Evolutionary conservation across 2,113 vertebrate species (phyloP), one percentile per base, ranked within the genome.

Genomic region (Atherinomorus stipes): DNA sequence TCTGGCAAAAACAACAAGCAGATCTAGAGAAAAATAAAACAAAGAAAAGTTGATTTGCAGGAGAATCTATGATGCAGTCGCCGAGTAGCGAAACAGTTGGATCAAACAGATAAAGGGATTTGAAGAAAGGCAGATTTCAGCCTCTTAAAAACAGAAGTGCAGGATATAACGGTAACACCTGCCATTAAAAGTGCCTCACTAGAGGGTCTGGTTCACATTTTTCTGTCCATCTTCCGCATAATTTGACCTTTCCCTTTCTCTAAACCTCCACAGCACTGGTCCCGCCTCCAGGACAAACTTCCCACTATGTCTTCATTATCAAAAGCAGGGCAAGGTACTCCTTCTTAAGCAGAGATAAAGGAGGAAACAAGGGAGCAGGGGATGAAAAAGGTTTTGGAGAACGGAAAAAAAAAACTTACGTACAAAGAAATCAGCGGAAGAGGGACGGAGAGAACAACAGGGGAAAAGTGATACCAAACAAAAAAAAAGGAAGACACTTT

Each of bases 231-330:
- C 69, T 45, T 74, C 19, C n/a, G 58, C 28, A 80, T 59, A 45
- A 65, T 67, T 31, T 79, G 74, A 89, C 85, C 87, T 85, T 87
- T 81, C 11, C 79, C 61, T 51, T 53, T 64, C 73, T 64, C 56
- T 53, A 22, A 0, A 50, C 51, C 18, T 42, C 73, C 38, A 23
- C 66, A 4, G 56, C 12, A 4, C 68, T 74, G 68, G 74, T 71
- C 76, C 86, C 88, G 77, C 86, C 88, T 84, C 71, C 54, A 4
- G 38, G 18, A 10, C 59, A 65, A 78, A 70, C 68, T 71, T 71
- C 76, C 50, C 52, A 65, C 59, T 78, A 76, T 53, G 79, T 81
- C 84, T 86, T 86, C 72, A 81, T 83, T 71, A 85, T 79, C 59
- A 70, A 22, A 45, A 68, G 74, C 53, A 18, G 56, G 15, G 56